Base-by-base conservation (phyloP, 2,113 vertebrate genomes). In the Leucosticte australis region DNA sequence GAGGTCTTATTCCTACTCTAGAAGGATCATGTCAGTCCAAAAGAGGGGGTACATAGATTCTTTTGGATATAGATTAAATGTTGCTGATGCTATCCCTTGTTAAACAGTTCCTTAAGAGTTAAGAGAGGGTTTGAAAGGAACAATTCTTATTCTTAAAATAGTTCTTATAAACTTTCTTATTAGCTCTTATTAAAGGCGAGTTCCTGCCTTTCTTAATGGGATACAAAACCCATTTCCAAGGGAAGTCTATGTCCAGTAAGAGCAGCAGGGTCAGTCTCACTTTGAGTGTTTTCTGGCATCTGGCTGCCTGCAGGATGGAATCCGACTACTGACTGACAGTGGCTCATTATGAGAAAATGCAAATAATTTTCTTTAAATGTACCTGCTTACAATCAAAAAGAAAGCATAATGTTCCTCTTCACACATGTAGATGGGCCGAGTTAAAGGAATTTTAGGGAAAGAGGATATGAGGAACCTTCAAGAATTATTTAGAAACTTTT, bases 201-300 rank as follows among this genome's bases (percentile, higher is more conserved):
- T 95, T 97, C 92, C 93, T 90, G 91, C 60, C 92, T 94, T 94
- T 93, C 92, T 88, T 60, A 83, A 71, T 90, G 68, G 60, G 68
- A 81, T 77, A 92, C 60, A 90, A 95, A 94, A 74, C 47, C 68
- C 31, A 75, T 93, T 95, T 94, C 86, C 91, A 94, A 93, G 80
- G 91, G 71, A 94, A 94, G 89, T 87, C 79, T 63, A 75, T 13
- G 60, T 67, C 73, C 64, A 92, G 42, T 79, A 81, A 83, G 64
- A 94, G 76, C 64, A 83, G 68, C 47, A 81, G 75, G 87, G 79
- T 92, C 82, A 83, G 52, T 35, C 68, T 90, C 24, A 16, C 81
- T 91, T 68, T 52, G 86, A 55, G 60, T 84, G 35, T 33, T 94
- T 87, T 79, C 81, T 95, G 89, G 62, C 81, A 89, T 33, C 64